Percentiles rank a stretch among this genome's conserved stretches.
Conservation (phyloP, 2,113 vertebrate species). For the Calidris pugnax region DNA sequence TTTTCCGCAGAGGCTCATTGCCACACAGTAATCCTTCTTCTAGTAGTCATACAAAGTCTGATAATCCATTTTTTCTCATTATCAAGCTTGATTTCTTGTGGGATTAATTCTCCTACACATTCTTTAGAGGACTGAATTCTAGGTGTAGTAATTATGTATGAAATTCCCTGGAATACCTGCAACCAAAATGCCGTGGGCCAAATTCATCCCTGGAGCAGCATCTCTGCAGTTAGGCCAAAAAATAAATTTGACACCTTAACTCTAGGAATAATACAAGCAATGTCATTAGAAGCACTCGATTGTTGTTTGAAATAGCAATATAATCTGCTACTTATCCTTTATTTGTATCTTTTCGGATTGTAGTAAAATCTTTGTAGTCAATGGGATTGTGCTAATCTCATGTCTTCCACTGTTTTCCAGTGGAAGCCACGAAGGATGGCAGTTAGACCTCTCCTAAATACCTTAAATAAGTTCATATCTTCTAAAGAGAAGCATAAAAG, state of each 20-base stretch:
- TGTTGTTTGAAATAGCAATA: neutral
- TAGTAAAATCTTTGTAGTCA: neutral
- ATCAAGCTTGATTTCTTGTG: slow-evolving; percentile 12
- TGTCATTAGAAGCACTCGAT: neutral
- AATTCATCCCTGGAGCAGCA: neutral
- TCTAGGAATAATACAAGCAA: neutral
- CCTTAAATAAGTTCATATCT: neutral
- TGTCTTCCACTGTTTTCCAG: neutral
- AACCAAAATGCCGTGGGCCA: neutral
- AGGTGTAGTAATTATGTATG: neutral
- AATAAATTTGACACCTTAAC: neutral
- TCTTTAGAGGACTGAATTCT: neutral
- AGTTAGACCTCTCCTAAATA: neutral
- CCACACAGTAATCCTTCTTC: slow-evolving; percentile 9
- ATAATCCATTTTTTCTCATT: slow-evolving; percentile 30
- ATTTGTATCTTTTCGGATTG: neutral
- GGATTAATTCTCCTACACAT: neutral
- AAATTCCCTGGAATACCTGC: neutral
- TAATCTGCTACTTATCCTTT: neutral
- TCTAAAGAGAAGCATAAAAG: neutral
- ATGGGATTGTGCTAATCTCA: neutral
- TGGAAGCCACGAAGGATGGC: neutral
- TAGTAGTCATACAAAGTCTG: neutral
- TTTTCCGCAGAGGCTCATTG: slow-evolving; percentile 7
- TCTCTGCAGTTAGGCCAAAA: neutral